Evolutionary conservation across 1,140 invertebrate genomes (phyloP).

Genomic region (Lepidotrigona ventralis): DNA sequence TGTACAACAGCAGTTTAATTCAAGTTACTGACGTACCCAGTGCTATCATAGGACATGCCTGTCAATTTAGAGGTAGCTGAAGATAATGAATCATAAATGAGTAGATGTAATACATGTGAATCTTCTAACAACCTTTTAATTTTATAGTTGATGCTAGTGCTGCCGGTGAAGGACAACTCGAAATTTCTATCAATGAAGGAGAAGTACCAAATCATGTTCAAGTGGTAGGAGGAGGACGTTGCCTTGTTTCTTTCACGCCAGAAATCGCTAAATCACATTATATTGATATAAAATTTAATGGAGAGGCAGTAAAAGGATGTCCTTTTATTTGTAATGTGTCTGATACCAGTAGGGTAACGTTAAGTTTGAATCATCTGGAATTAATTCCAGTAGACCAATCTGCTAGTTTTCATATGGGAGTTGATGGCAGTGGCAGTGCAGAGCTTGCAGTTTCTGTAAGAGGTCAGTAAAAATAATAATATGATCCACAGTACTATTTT

Average conservation of each 20-base stretch:
- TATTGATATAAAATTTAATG: slow-evolving; percentile 99
- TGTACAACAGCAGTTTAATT: slow-evolving; percentile 95
- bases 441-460: slow-evolving; percentile 93
- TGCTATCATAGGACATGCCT: slow-evolving; percentile 94
- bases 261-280: slow-evolving; percentile 94
- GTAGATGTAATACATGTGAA: background rate
- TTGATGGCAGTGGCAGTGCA: slow-evolving; percentile 91
- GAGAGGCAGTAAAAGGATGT: slow-evolving; percentile 95
- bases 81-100: no score
- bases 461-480: slow-evolving; percentile 75
- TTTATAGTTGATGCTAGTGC: slow-evolving; percentile 95
- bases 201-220: slow-evolving; percentile 99
- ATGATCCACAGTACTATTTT: background rate
- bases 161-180: slow-evolving; percentile 97
- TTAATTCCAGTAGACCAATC: slow-evolving; percentile 93
- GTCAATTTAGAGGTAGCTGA: slow-evolving; percentile 92
- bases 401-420: slow-evolving; percentile 93
- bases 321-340: slow-evolving; percentile 93
- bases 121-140: background rate
- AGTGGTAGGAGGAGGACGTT: slow-evolving; percentile 95
- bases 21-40: slow-evolving; percentile 95
- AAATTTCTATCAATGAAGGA: slow-evolving; percentile 98
- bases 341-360: slow-evolving; percentile 88
- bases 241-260: slow-evolving; percentile 97
- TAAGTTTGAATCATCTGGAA: slow-evolving; percentile 90